Conservation (phyloP, 2,888 invertebrate genomes). For the Yponomeuta sedellus region DNA sequence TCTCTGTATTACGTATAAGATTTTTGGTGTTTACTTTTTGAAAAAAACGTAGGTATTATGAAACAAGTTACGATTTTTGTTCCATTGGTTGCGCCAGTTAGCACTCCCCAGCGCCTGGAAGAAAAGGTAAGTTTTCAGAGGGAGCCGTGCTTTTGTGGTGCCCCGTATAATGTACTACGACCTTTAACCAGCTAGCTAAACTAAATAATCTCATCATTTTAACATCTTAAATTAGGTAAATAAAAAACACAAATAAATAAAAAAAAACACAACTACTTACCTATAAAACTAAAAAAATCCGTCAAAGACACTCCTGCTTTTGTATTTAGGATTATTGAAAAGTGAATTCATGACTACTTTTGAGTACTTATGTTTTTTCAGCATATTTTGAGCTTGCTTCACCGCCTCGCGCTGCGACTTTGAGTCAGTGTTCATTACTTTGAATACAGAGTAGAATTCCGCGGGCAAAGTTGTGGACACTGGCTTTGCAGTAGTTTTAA, state of each 20-base stretch:
- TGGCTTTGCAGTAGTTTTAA: background rate
- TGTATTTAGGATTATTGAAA: slow-evolving; percentile 14
- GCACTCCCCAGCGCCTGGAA: too few species aligned
- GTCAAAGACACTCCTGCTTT: background rate
- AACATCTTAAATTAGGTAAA: background rate
- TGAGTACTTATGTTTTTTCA: slow-evolving; percentile 13
- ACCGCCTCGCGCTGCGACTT: background rate
- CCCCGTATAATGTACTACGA: too few species aligned
- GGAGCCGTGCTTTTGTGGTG: too few species aligned
- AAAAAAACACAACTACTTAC: background rate
- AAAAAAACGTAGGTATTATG: too few species aligned
- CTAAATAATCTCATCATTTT: slow-evolving; percentile 4
- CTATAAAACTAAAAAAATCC: background rate
- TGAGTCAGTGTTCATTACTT: background rate
- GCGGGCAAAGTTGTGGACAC: background rate
- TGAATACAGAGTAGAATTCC: slow-evolving; percentile 3
- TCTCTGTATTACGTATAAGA: too few species aligned
- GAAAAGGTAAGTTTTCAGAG: too few species aligned
- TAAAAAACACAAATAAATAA: too few species aligned
- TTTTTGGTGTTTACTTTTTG: too few species aligned
- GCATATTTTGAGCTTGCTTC: slow-evolving; percentile 14
- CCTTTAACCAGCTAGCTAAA: background rate
- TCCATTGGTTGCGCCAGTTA: too few species aligned
- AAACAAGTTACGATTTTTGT: too few species aligned
- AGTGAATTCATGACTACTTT: slow-evolving; percentile 15